Base-by-base conservation (phyloP, 2,888 invertebrate species). In the Plebejus anna region DNA sequence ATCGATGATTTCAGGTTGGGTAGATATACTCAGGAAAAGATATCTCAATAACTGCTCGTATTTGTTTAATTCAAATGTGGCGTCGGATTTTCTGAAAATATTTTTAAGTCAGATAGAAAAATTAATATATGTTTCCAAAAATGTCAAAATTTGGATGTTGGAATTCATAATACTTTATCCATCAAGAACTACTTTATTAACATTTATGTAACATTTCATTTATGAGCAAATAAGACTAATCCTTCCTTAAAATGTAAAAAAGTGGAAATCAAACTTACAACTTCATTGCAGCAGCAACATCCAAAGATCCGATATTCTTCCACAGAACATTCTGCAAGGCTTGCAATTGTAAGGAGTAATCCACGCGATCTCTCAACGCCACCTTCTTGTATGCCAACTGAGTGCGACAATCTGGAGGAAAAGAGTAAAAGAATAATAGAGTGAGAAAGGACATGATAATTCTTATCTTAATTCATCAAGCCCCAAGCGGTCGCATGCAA, bases 231-330 rank as follows among this genome's bases (percentile, higher is more conserved):
- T 22, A 22, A 22, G 22, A 22, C 22, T 22, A 22, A 22, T 22
- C 22, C 22, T 22, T 22, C 22, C 22, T 22, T 22, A 22, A 22
- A 22, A 22, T 22, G 22, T 22, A 47, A 47, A 47, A 47, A 47
- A 2, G 47, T 9, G 3, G 16, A 66, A 38, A 76, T 22, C 22
- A 28, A 79, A 90, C 94, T 89, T 85, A 94, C 94, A 91, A 79
- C 83, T 91, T 94, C 78, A 94, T 85, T 5, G 90, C 88, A 57
- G 90, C 87, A 5, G 87, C 82, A 0, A 91, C 87, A 73, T 94
- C 93, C 38, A 96, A 81, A 0, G 94, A 90, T 0, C 91, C 90
- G 75, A 95, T 91, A 83, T 96, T 96, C 77, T 93, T 94, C 96
- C 96, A 96, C 6, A 96, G 81, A 13, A 94, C 87, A 79, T 94